Evolutionary conservation across 2,113 vertebrate species (phyloP), one percentile per base, ranked within the genome.

Genomic region (Lophotis ruficrista): DNA sequence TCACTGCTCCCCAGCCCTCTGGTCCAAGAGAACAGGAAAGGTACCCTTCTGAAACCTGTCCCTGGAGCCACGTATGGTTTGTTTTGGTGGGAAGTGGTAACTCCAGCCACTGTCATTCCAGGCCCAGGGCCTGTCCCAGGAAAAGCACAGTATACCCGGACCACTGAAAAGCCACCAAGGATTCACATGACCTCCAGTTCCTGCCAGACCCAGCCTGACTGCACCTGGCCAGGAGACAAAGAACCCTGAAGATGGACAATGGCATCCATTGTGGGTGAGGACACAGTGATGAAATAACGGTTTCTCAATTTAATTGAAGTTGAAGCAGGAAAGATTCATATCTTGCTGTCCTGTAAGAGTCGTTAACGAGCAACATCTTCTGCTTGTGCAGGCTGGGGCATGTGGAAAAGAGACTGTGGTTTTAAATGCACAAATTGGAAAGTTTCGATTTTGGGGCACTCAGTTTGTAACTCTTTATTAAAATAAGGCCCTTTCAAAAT

Each of bases 371-470:
- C 30, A 83, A 15, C 18, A 30, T 61, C 19, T 37, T 51, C 65
- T 68, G 27, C 48, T 73, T 41, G 27, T 43, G 53, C 57, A 51
- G 33, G 45, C 12, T 68, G 33, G 11, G 54, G 13, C 38, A 62
- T 1, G 10, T 37, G 14, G 31, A 17, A 27, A 81, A 90, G 11
- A 4, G 2, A 3, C 20, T 5, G 1, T 54, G 9, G 9, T 56
- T 90, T 87, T 64, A 82, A 85, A 88, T 12, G 6, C 14, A 38
- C 0, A 0, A 2, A 75, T 87, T 71, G 65, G 61, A 78, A 82
- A 57, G 12, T n/a, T 78, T 82, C 4, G 2, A 31, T 4, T 62
- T 71, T 53, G 23, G 27, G 3, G 8, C 4, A 45, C 25, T 76
- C 33, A 9, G 10, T 48, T 90, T 72, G 54, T 54, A 77, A 31